Conservation (phyloP, 1,140 invertebrate species). For the Musca domestica region DNA sequence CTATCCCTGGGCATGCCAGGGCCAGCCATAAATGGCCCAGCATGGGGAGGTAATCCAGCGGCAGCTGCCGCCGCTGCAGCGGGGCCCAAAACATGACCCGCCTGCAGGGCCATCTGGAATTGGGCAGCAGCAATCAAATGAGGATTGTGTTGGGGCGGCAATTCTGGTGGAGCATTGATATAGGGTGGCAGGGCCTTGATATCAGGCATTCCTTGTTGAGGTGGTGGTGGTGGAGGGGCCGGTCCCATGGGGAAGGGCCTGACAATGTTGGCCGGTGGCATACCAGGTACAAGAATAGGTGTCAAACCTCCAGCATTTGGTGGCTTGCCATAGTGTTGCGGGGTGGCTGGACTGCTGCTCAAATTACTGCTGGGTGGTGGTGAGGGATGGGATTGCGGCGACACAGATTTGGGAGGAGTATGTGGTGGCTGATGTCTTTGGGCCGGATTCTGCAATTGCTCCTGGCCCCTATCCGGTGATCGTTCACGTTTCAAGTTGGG, state of each 20-base stretch:
- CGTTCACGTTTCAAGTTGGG: conserved; percentile 45
- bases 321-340: conserved; percentile 25
- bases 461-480: conserved; percentile 37
- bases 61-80: conserved; percentile 52
- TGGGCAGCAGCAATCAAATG: conserved; percentile 70
- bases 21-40: conserved; percentile 61
- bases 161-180: conserved; percentile 61
- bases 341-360: conserved; percentile 38
- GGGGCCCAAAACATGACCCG: conserved; percentile 50
- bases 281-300: conserved; percentile 45
- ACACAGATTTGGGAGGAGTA: conserved; percentile 54
- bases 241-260: conserved; percentile 47
- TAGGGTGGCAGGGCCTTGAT: conserved; percentile 57
- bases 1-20: conserved; percentile 70
- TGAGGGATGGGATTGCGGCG: conserved; percentile 51
- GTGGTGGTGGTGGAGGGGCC: conserved; percentile 32
- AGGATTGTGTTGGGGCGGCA: conserved; percentile 63
- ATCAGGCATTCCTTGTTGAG: conserved; percentile 45
- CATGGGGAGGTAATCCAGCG: conserved; percentile 55
- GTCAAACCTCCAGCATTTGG: conserved; percentile 27
- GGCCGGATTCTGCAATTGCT: conserved; percentile 45
- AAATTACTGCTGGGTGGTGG: conserved; percentile 42
- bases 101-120: conserved; percentile 64
- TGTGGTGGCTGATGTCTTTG: conserved; percentile 49
- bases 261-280: conserved; percentile 45